Base-by-base conservation (phyloP, 1,140 invertebrate genomes). In the Conopomorpha cramerella region DNA sequence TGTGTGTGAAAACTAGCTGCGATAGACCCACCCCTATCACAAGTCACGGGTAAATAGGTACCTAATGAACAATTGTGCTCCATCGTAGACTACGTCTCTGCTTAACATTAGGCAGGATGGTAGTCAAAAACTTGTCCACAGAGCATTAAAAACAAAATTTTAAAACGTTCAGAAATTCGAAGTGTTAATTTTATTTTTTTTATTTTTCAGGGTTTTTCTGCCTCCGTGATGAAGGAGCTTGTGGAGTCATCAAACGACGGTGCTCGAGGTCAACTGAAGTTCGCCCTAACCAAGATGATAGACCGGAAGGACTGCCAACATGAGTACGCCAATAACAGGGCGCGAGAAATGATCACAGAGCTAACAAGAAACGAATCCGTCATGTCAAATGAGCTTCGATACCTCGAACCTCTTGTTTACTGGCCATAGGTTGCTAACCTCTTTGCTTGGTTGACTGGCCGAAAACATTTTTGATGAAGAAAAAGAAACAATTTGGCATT, bases 151-250 rank as follows among this genome's bases (percentile, higher is more conserved):
- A n/a, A n/a, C n/a, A n/a, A n/a, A n/a, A n/a, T n/a, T n/a, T n/a
- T n/a, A n/a, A n/a, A n/a, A n/a, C n/a, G n/a, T n/a, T n/a, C n/a
- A n/a, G n/a, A n/a, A n/a, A n/a, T n/a, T n/a, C n/a, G n/a, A n/a
- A n/a, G n/a, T n/a, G n/a, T n/a, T n/a, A n/a, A n/a, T n/a, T n/a
- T n/a, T n/a, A n/a, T n/a, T n/a, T n/a, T n/a, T n/a, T n/a, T 25
- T 14, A 30, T 29, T 10, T 61, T 77, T 15, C 55, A 82, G 81
- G 82, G 82, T 15, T 82, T 79, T 46, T 67, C 77, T 3, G 60
- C 71, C 0, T 54, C 56, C 4, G 61, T 82, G 3, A 59, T 82
- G 43, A 63, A 65, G 38, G 51, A 61, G 8, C 51, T 83, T 0
- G 58, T 58, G 2, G 73, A 77, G 0, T 71, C 64, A 0, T 80